A percentile compares a stretch with the other conserved stretches of the same genome.
These are phyloP conservation scores for Semicossyphus pulcher DNA, from an alignment of 2,113 vertebrate species.

Conservation along the genomic window DNA sequence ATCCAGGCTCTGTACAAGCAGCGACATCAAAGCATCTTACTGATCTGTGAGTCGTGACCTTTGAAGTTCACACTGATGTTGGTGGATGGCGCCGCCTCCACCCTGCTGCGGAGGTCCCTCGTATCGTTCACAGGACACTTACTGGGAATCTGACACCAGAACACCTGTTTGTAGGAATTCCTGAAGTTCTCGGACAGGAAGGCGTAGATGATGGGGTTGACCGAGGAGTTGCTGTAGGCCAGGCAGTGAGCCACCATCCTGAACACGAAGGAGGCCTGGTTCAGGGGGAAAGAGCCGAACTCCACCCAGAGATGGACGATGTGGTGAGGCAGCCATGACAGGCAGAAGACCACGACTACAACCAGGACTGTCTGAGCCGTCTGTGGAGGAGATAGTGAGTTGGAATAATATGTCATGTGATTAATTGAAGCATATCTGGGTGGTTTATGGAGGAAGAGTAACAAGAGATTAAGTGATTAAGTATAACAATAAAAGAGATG, in stretches of 20 bases:
- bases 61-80: constrained; percentile 83
- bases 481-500: too few species aligned
- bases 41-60: constrained; percentile 51
- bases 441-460: background rate
- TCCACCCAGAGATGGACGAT: constrained; percentile 94
- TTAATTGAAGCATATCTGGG: background rate
- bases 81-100: constrained; percentile 86
- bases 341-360: constrained; percentile 95
- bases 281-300: constrained; percentile 94
- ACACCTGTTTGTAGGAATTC: constrained; percentile 94
- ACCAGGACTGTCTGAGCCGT: constrained; percentile 95
- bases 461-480: too few species aligned
- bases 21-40: constrained; percentile 56
- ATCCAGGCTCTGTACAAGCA: background rate
- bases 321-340: constrained; percentile 96
- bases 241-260: constrained; percentile 92
- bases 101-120: constrained; percentile 84
- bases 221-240: constrained; percentile 97
- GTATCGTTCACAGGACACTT: constrained; percentile 78
- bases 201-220: constrained; percentile 96
- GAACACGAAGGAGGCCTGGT: constrained; percentile 93
- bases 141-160: constrained; percentile 83
- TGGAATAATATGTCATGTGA: background rate
- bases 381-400: constrained; percentile 67
- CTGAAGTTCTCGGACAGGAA: constrained; percentile 98